These are phyloP conservation scores for Spodoptera exigua DNA, from an alignment of 2,888 invertebrate genomes.

Conservation along the genomic window DNA sequence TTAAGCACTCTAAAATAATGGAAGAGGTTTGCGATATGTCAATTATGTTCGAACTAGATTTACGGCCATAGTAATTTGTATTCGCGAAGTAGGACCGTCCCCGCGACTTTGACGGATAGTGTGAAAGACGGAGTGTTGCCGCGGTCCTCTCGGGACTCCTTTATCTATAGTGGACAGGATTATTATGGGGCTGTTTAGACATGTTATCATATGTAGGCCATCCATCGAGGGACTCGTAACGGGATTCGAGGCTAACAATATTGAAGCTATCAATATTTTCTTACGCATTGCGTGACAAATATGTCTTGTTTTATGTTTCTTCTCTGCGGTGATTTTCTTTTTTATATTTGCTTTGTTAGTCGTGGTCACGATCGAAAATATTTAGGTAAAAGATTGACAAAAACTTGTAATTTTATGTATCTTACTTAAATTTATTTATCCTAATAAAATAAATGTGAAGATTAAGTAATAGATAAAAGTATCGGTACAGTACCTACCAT, in stretches of 20 bases:
- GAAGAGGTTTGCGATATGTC: constrained; percentile 32
- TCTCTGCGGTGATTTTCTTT: constrained; percentile 5
- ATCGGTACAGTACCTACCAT: too few species aligned
- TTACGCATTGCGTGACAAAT: constrained; percentile 35
- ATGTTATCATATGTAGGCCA: constrained; percentile 57
- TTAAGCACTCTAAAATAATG: constrained; percentile 2
- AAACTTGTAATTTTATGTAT: too few species aligned
- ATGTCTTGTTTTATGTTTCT: constrained; percentile 23
- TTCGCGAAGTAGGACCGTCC: constrained; percentile 44
- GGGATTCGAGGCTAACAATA: constrained; percentile 33
- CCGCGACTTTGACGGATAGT: constrained; percentile 56
- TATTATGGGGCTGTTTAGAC: constrained; percentile 57
- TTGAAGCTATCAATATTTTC: constrained; percentile 34
- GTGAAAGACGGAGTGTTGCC: constrained; percentile 50
- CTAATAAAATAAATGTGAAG: too few species aligned
- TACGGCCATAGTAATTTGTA: constrained; percentile 54
- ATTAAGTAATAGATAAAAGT: too few species aligned
- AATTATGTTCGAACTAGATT: constrained; percentile 51
- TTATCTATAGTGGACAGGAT: constrained; percentile 58
- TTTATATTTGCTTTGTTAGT: too few species aligned
- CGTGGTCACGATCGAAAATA: too few species aligned
- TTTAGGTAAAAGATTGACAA: too few species aligned
- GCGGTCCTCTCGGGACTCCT: constrained; percentile 46
- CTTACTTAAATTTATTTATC: too few species aligned
- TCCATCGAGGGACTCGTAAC: constrained; percentile 51